Conservation (phyloP, 2,113 vertebrate species). For the Neodontobutis hainanensis region DNA sequence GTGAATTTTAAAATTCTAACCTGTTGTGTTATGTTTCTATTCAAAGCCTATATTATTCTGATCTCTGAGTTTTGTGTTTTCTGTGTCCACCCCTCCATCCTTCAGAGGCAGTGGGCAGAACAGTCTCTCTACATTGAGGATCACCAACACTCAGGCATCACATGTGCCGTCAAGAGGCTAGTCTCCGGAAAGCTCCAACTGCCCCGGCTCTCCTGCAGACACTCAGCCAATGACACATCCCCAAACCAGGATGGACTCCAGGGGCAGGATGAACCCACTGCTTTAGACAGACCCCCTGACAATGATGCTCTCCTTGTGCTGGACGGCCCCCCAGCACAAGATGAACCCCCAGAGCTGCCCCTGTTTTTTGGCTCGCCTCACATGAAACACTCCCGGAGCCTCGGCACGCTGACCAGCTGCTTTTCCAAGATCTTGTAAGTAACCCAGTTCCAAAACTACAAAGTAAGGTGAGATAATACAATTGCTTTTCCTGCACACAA, state of each 20-base stretch:
- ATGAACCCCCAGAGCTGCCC: conserved; percentile 24
- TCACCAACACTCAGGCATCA: background rate
- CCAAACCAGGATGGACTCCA: conserved; percentile 10
- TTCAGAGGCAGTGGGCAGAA: conserved; percentile 64
- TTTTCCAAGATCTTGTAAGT: conserved; percentile 57
- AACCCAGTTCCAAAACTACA: background rate
- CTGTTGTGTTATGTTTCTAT: too few relatives aligned
- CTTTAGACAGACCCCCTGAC: background rate
- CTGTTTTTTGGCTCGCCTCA: conserved; percentile 8
- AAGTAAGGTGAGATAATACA: background rate
- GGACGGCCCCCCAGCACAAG: conserved; percentile 24
- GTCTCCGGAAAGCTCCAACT: conserved; percentile 82
- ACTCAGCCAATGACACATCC: conserved; percentile 25
- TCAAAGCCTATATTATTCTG: too few relatives aligned
- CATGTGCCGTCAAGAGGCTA: conserved; percentile 73
- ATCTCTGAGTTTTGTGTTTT: background rate
- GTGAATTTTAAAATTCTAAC: too few relatives aligned
- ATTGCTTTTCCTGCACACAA: too few relatives aligned
- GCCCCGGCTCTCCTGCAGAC: conserved; percentile 74
- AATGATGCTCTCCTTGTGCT: background rate
- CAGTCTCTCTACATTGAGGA: conserved; percentile 17
- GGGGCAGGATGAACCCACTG: background rate
- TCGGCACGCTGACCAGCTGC: conserved; percentile 55
- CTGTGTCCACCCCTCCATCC: background rate
- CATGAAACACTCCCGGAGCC: conserved; percentile 70